These are phyloP conservation scores for Himalopsyche japonica DNA, from an alignment of 2,888 invertebrate species.

Conservation along the genomic window DNA sequence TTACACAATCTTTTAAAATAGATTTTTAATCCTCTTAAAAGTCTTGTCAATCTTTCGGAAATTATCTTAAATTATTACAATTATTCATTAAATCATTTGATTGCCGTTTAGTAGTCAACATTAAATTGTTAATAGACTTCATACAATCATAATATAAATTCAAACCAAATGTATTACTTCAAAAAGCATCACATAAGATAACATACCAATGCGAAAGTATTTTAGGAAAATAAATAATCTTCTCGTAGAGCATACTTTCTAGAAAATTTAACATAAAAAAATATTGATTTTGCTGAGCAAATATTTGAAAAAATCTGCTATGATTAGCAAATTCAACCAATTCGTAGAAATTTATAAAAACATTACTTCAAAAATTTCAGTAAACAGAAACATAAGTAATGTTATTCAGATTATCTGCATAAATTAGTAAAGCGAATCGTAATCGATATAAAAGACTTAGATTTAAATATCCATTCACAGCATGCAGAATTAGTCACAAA, in stretches of 20 bases:
- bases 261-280: neutral
- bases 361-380: neutral
- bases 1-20: no score
- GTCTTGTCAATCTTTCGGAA: no score
- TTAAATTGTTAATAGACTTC: neutral
- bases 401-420: neutral
- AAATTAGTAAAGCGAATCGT: neutral
- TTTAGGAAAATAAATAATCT: neutral
- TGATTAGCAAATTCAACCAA: neutral
- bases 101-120: neutral
- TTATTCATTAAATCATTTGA: no score
- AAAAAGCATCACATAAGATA: neutral
- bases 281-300: neutral
- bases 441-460: neutral
- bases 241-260: neutral
- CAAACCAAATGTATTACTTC: neutral
- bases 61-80: neutral
- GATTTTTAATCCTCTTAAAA: no score
- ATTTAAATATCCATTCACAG: neutral
- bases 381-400: neutral
- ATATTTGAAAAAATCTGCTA: neutral
- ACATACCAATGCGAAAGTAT: neutral
- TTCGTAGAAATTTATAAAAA: neutral
- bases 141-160: neutral
- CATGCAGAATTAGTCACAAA: constrained; percentile 17